Base-by-base conservation (phyloP, 2,888 invertebrate species). In the Rhamnusium bicolor region DNA sequence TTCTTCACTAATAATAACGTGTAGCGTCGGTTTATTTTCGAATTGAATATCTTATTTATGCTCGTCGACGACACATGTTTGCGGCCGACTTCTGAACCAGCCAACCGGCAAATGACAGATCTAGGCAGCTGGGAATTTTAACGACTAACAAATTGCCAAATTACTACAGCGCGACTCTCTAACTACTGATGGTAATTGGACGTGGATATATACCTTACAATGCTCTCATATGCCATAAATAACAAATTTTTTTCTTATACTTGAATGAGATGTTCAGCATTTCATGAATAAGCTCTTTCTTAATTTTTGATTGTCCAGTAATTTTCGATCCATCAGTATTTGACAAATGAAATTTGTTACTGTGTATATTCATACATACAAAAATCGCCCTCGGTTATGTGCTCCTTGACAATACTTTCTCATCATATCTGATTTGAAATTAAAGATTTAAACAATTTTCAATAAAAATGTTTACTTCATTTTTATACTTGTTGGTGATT, bases 141-240 rank as follows among this genome's bases (percentile, higher is more conserved):
- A 89, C 88, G 89, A 89, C 88, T 88, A 88, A 89, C 89, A 89
- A 89, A 89, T 89, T 88, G 88, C 88, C 88, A 87, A 88, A 88
- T 88, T 88, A 88, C 87, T 88, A 81, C 84, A 83, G 83, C 82
- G 83, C 83, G 85, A 84, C 85, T 84, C 84, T 82, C 84, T 84
- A 86, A 86, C 86, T 84, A 84, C 84, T 84, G 85, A 86, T 86
- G 87, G 85, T 88, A 88, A 88, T 87, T 88, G 87, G 88, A 88
- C 88, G 88, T 87, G 86, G 87, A 87, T 88, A 87, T 87, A 87
- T 86, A 84, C 84, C 74, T 78, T 73, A 72, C 67, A 46, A 72
- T 62, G 73, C 67, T 72, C 74, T 75, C 72, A 71, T 72, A 73
- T 69, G 60, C 69, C 76, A 77, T 77, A 76, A 77, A 79, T 79